Evolutionary conservation across 2,113 vertebrate genomes (phyloP), one percentile per base, ranked within the genome.

Genomic region (Melanerpes formicivorus): DNA sequence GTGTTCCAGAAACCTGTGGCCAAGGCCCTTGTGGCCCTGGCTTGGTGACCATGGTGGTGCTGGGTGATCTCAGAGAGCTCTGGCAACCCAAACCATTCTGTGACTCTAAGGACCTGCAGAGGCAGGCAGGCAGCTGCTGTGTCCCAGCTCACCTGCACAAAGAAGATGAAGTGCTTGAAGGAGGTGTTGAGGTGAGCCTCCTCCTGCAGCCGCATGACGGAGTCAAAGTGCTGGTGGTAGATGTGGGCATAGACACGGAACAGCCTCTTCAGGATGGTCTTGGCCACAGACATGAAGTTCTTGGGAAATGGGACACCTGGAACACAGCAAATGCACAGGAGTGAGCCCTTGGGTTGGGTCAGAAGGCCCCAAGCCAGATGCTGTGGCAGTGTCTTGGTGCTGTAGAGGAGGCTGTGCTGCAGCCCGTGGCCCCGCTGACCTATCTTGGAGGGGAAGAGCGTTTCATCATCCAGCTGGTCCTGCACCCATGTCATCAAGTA

Each of bases 81-180:
- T 50, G 21, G 10, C 48, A 50, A 50, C 48, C 48, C 48, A 50
- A 27, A 27, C 54, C 23, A 55, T 25, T 55, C 54, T 27, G 6
- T 14, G 54, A 55, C 14, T 55, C 52, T 21, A 27, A 56, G 46
- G 11, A 1, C 7, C 25, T 44, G 42, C 16, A 5, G 78, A 42
- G 46, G 27, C 63, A 14, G 15, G 40, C 1, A 3, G 18, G 11
- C 1, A 1, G 55, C 18, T 4, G 4, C 9, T 4, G 2, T 9
- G 30, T 16, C 3, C 3, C 29, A 7, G 34, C 96, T 91, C 59
- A 99, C 99, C 98, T 99, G 99, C 96, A 99, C 99, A 14, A 99
- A 99, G 98, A 99, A 99, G 96, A 99, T 99, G 97, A 99, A 99
- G 98, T 99, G 99, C 97, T 99, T 99, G 97, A 99, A 99, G 96